phyloP scores from a whole-genome alignment of 1,140 invertebrate genomes.

The Bombus vancouverensis region DNA sequence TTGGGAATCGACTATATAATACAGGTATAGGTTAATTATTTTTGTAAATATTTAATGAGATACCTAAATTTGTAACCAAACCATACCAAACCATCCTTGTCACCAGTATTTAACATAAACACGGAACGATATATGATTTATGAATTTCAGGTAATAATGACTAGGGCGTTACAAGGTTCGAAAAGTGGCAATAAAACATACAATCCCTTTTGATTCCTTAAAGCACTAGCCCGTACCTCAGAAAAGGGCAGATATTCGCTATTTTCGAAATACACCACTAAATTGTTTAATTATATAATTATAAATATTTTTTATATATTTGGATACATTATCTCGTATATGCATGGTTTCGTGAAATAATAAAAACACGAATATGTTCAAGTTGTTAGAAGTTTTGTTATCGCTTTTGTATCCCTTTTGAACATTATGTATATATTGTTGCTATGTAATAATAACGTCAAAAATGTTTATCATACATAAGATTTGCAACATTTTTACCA shows the following conservation, averaged over 20 bases:
- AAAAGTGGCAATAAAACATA: fast-evolving
- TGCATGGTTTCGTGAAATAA: too few species aligned
- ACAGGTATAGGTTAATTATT: background rate
- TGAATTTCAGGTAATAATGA: background rate
- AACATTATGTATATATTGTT: background rate
- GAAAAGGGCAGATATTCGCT: fast-evolving
- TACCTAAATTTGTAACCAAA: background rate
- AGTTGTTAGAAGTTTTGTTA: background rate
- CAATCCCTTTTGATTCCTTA: too few species aligned
- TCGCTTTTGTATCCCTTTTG: fast-evolving
- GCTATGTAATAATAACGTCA: background rate
- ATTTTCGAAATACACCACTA: too few species aligned
- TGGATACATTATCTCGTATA: too few species aligned
- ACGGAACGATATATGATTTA: background rate
- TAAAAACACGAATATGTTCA: too few species aligned
- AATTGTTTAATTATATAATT: too few species aligned
- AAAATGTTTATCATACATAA: too few species aligned
- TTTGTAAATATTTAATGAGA: background rate
- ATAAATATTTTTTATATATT: too few species aligned
- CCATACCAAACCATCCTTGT: conserved; percentile 52
- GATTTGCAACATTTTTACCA: too few species aligned
- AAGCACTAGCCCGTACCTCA: fast-evolving
- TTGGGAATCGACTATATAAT: too few species aligned
- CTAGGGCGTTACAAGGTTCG: fast-evolving
- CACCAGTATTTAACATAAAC: background rate